phyloP scores from a whole-genome alignment of 2,113 vertebrate species.

The Psophia crepitans region DNA sequence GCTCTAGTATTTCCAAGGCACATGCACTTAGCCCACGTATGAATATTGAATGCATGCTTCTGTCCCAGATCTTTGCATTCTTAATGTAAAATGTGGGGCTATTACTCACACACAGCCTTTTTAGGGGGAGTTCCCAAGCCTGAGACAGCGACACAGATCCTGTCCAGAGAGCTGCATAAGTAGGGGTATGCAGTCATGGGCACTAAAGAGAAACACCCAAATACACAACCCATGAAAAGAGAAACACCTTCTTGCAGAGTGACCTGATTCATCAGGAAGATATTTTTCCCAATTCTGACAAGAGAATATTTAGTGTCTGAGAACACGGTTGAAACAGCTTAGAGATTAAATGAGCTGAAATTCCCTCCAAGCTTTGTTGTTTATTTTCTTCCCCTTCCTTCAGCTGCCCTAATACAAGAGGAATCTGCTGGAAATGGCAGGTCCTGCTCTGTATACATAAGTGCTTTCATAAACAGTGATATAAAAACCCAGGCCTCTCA shows the following conservation, averaged over 20 bases:
- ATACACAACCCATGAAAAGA: background rate
- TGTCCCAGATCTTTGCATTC: background rate
- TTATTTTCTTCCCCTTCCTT: background rate
- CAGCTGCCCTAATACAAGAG: background rate
- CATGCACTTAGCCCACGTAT: background rate
- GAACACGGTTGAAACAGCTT: background rate
- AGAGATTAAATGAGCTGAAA: background rate
- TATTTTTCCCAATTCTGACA: background rate
- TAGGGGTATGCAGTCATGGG: accelerated
- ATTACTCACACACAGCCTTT: background rate
- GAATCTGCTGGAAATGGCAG: background rate
- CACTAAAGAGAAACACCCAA: background rate
- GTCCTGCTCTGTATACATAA: background rate
- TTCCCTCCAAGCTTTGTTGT: background rate
- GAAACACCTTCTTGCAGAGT: background rate
- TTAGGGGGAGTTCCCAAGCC: background rate
- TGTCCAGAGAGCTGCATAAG: background rate
- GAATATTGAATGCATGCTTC: background rate
- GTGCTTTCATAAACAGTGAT: background rate
- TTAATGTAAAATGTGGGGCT: background rate
- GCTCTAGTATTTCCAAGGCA: background rate
- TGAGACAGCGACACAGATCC: background rate
- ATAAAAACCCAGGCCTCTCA: background rate
- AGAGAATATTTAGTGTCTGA: background rate
- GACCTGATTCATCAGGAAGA: background rate